Base-by-base conservation (phyloP, 2,888 invertebrate genomes). In the Pollenia griseotomentosa region DNA sequence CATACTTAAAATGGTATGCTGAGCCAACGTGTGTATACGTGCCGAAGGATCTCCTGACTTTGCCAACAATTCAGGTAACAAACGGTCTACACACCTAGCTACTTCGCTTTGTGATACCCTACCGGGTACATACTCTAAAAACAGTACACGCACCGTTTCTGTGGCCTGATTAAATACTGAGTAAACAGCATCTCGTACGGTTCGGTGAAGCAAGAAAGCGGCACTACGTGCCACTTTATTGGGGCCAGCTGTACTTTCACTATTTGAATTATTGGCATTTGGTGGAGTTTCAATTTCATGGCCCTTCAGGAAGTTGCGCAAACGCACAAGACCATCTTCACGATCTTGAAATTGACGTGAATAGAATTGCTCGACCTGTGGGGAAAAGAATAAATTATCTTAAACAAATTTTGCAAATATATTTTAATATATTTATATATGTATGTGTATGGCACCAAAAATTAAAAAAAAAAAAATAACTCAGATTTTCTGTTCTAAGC, bases 331-430 rank as follows among this genome's bases (percentile, higher is more conserved):
- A 0, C 97, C 97, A 90, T 97, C 97, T 92, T 98, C 98, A 91
- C 98, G 97, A 92, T 98, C 97, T 65, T 97, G 95, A 93, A 97
- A 98, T 92, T 97, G 97, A 90, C 98, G 97, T 7, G 97, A 97
- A 93, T 97, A 98, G 93, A 97, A 97, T 91, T 97, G 97, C 93
- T 98, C 98, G 2, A 98, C 97, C 97, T 97, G 90, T 11, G 51
- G 66, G 6, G 4, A 7, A 33, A 46, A 40, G 19, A 61, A 42
- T 42, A 12, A 51, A 57, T 59, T 40, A 53, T 42, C 14, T 57
- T 57, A 57, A 33, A 6, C 33, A 33, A 0, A 0, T 33, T 33
- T 33, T 33, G 33, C 33, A 33, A 33, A 6, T 33, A 6, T 33
- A 5, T 33, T 33, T 33, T 33, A 6, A 33, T 6, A 33, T 0